phyloP scores from a whole-genome alignment of 2,888 invertebrate genomes.

The Neocrepidodera transversa region DNA sequence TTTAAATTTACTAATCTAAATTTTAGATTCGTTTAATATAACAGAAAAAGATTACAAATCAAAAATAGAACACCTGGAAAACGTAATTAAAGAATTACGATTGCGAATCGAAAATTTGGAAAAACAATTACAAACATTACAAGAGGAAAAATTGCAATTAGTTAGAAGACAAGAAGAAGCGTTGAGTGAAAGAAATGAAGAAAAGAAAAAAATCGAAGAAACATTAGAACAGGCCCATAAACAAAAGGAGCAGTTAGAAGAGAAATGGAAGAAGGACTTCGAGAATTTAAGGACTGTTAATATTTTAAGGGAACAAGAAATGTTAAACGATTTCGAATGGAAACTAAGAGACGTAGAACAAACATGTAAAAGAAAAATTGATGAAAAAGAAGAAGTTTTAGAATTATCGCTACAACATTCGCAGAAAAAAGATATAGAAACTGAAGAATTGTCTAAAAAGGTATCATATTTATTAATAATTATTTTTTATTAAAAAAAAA shows the following conservation, averaged over 20 bases:
- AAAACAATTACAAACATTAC: constrained; percentile 60
- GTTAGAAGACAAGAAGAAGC: constrained; percentile 56
- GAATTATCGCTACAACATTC: constrained; percentile 59
- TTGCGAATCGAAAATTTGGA: constrained; percentile 63
- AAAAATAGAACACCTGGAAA: constrained; percentile 61
- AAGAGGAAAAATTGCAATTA: constrained; percentile 61
- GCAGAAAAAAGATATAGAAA: constrained; percentile 55
- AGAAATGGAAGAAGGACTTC: constrained; percentile 72
- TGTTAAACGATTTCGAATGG: constrained; percentile 85
- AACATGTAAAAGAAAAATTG: constrained; percentile 68
- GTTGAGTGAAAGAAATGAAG: constrained; percentile 59
- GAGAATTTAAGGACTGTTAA: constrained; percentile 72
- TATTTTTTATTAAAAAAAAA: not conserved
- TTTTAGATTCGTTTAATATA: constrained; percentile 50
- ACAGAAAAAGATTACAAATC: constrained; percentile 55
- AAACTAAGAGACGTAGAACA: constrained; percentile 79
- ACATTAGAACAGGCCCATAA: constrained; percentile 68
- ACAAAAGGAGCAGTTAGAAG: constrained; percentile 66
- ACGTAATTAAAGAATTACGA: constrained; percentile 61
- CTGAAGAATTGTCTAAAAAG: constrained; percentile 57
- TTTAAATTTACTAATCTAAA: not conserved
- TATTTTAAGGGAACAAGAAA: constrained; percentile 73
- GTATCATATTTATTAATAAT: constrained; percentile 37
- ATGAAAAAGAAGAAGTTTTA: constrained; percentile 67
- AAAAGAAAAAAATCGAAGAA: constrained; percentile 65